Base-by-base conservation (phyloP, 2,797 vertebrate species). In the Podarcis lilfordi region DNA sequence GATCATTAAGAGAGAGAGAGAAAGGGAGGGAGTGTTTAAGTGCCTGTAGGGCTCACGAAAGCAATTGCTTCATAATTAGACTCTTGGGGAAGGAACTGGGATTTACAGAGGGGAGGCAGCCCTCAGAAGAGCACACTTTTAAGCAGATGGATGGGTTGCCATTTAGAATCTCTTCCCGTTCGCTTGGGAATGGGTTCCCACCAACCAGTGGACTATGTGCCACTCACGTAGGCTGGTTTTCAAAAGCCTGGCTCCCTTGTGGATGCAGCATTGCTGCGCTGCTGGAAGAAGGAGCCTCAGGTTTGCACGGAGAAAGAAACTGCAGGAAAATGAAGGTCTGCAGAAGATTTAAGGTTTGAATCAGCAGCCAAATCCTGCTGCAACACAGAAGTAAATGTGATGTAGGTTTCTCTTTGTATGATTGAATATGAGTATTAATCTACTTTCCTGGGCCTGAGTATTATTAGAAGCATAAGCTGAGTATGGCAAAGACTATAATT, bases 51-150 rank as follows among this genome's bases (percentile, higher is more conserved):
- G 83, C 89, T 92, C 11, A 79, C 91, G 89, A 94, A 78, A 95
- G 84, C 88, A 92, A 91, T 94, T 92, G 64, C 80, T 92, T 93
- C 75, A 80, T 96, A 96, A 96, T 95, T 94, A 93, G 93, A 45
- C 92, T 91, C 91, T 91, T 2, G 79, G 92, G 95, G 92, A 93
- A 94, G 80, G n/a, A 91, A 5, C 8, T 74, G 61, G 43, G 35
- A 32, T 94, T 92, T 91, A 59, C 59, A 80, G 13, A 15, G 81
- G 78, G 84, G 69, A 92, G 83, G n/a, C 0, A 68, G 80, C 91
- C 86, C 68, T 94, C 92, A 88, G 37, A 93, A 93, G 91, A 90
- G 66, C 69, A 80, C 89, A 5, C 85, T 93, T 93, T 55, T 94
- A 66, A 93, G 74, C 75, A 94, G 89, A 87, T 89, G 89, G 91